Percentiles rank a stretch among this genome's conserved stretches.
These are phyloP conservation scores for Toxonevra muliebris DNA, from an alignment of 2,888 invertebrate genomes.

Conservation along the genomic window DNA sequence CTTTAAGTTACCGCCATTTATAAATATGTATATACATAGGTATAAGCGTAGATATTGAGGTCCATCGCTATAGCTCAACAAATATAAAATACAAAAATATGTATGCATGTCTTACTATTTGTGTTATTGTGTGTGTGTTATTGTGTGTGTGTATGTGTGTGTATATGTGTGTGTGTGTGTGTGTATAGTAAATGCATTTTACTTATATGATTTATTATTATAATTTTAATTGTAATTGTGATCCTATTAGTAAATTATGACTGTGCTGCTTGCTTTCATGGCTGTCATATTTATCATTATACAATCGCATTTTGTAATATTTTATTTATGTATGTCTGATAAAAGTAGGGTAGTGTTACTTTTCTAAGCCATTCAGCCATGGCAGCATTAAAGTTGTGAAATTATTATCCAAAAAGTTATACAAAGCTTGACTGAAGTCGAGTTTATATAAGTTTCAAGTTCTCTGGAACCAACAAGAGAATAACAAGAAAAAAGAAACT, in stretches of 20 bases:
- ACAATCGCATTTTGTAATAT: conserved; percentile 9
- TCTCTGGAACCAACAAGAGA: too few species aligned
- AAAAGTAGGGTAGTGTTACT: too few species aligned
- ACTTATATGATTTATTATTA: conserved; percentile 42
- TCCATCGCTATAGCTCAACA: too few species aligned
- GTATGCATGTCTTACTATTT: background rate
- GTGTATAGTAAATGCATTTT: conserved; percentile 21
- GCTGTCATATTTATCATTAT: background rate
- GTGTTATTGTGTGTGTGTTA: background rate
- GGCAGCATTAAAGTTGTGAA: too few species aligned
- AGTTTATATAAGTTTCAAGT: too few species aligned
- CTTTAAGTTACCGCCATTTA: conserved; percentile 14
- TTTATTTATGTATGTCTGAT: conserved; percentile 8
- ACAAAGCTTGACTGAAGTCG: too few species aligned
- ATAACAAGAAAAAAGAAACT: too few species aligned
- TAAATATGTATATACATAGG: too few species aligned
- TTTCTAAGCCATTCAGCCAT: too few species aligned
- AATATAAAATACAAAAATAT: too few species aligned
- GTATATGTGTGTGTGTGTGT: background rate
- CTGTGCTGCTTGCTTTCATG: conserved; percentile 29
- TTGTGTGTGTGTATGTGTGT: conserved; percentile 14
- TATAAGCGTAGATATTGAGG: too few species aligned
- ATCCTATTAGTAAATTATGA: conserved; percentile 44
- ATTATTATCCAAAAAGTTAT: too few species aligned
- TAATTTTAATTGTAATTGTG: conserved; percentile 44